Evolutionary conservation across 2,888 invertebrate species (phyloP).

Genomic region (Cataglyphis livida): DNA sequence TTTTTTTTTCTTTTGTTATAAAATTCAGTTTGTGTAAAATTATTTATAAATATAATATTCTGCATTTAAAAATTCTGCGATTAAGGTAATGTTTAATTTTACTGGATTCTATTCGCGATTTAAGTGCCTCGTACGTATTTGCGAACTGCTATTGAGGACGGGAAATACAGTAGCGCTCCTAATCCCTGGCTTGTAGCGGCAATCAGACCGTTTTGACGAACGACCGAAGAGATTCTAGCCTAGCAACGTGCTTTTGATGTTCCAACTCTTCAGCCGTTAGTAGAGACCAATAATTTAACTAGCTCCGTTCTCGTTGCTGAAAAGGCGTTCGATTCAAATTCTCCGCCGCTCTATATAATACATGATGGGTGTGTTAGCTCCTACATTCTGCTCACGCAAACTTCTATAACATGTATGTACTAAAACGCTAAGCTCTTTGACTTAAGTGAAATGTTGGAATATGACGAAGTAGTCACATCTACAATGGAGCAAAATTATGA

Average conservation of each 20-base stretch:
- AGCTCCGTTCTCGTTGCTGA: conserved; percentile 59
- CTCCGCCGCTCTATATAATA: background rate
- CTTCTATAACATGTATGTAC: conserved; percentile 2
- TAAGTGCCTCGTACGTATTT: background rate
- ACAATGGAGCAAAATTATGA: background rate
- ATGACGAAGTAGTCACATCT: background rate
- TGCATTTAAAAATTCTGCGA: background rate
- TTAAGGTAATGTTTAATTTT: conserved; percentile 9
- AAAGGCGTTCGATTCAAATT: background rate
- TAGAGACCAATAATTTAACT: conserved; percentile 66
- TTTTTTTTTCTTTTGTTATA: background rate
- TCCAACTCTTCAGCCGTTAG: conserved; percentile 14
- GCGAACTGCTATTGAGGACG: background rate
- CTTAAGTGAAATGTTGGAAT: conserved; percentile 4
- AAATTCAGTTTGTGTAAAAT: background rate
- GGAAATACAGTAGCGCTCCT: conserved; percentile 65
- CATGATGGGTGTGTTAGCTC: background rate
- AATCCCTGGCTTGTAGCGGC: conserved; percentile 77
- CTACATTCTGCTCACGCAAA: background rate
- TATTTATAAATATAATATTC: background rate
- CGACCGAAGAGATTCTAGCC: conserved; percentile 59
- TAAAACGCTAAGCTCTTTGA: conserved; percentile 6
- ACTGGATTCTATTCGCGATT: background rate
- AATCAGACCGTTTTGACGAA: conserved; percentile 75
- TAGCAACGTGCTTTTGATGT: conserved; percentile 54